phyloP scores from a whole-genome alignment of 2,797 vertebrate genomes.

The Sebastes oblongus region DNA sequence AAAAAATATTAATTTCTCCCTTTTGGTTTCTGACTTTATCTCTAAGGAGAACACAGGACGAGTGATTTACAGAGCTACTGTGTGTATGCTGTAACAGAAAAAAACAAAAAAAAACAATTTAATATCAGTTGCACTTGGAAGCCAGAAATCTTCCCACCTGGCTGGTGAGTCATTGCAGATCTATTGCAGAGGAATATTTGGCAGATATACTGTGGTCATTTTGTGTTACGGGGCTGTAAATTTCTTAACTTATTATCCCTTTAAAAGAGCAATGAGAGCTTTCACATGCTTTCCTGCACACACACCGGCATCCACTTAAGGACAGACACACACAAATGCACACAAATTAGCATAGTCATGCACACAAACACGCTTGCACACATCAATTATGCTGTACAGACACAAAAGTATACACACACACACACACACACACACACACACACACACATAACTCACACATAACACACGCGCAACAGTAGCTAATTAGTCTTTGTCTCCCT shows the following conservation, averaged over 20 bases:
- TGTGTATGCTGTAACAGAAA: not conserved
- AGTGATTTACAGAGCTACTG: not conserved
- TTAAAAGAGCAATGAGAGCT: constrained; percentile 44
- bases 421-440: not conserved
- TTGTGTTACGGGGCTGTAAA: constrained; percentile 7
- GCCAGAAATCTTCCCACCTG: not conserved
- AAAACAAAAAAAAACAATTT: not conserved
- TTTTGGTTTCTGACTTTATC: not conserved
- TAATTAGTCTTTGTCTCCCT: constrained; percentile 79
- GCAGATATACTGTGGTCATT: constrained; percentile 40
- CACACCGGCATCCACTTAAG: constrained; percentile 8
- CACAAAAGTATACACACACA: constrained; percentile 1
- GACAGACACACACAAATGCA: constrained; percentile 38
- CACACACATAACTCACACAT: not conserved
- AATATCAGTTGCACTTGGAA: not conserved
- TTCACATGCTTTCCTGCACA: constrained; percentile 28
- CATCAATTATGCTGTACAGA: constrained; percentile 43
- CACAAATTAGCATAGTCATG: constrained; percentile 56
- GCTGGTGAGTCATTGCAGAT: constrained; percentile 8
- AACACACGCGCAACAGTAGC: constrained; percentile 43
- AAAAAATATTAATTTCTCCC: not conserved
- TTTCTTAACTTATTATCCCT: constrained; percentile 43
- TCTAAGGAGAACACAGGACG: not conserved
- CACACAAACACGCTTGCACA: constrained; percentile 20
- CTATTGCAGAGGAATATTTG: constrained; percentile 13